Evolutionary conservation across 2,113 vertebrate genomes (phyloP), one percentile per base, ranked within the genome.

Genomic region (Mesitornis unicolor): DNA sequence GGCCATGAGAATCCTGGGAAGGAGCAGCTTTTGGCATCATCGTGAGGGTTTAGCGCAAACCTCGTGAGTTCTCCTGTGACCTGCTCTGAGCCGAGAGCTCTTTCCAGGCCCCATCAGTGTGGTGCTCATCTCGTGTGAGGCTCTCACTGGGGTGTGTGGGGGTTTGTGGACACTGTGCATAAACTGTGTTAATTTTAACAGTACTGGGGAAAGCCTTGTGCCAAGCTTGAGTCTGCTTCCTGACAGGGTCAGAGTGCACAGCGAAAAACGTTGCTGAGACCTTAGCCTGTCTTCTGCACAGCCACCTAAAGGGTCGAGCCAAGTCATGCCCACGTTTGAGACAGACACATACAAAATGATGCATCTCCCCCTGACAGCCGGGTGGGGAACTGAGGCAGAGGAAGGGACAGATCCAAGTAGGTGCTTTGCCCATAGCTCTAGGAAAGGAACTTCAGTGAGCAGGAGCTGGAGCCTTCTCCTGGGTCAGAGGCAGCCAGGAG

Each of bases 161-260:
- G 7, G 6, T 31, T n/a, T 75, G 42, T 35, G n/a, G 75, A 48
- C 35, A 8, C 22, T 1, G 0, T 25, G 59, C 16, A 4, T 40
- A 15, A 59, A 29, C 22, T 20, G 1, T 12, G 29, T 19, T 14
- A 16, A 35, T n/a, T 51, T n/a, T 67, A 56, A 16, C 24, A 61
- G 57, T 48, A 10, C 29, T 12, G 25, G 28, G 42, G 22, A 42
- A 73, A 71, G 57, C 36, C 51, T 51, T 1, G 2, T 51, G 19
- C 38, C 35, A 18, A 45, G 40, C 38, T 69, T 25, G 54, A 31
- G 50, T 20, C 26, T 31, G 10, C 36, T 50, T 22, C 40, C 48
- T 75, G 26, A 20, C 42, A 53, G 71, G 16, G 24, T n/a, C 33
- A 26, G 36, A 36, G 9, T 19, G 18, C 60, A 25, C 15, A 13